Evolutionary conservation across 2,797 vertebrate species (phyloP).

Genomic region (Sarcophilus harrisii): DNA sequence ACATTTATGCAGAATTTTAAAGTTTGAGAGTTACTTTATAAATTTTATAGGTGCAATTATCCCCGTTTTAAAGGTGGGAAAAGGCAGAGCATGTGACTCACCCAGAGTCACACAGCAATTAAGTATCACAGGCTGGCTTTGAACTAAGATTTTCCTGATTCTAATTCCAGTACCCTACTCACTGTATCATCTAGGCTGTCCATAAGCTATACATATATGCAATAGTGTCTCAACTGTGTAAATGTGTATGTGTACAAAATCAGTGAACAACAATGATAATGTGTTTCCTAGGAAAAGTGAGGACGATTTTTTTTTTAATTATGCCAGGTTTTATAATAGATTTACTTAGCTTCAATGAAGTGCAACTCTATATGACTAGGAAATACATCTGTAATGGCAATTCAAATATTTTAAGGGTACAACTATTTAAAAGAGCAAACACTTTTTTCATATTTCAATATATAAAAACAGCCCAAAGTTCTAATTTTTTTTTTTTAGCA

Average conservation of each 20-base stretch:
- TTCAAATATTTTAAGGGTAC: conserved; percentile 28
- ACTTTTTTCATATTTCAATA: conserved; percentile 51
- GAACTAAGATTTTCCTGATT: not conserved
- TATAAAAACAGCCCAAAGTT: conserved; percentile 8
- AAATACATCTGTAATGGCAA: not conserved
- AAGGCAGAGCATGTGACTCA: not conserved
- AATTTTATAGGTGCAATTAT: not conserved
- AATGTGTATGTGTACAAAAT: not conserved
- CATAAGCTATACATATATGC: not conserved
- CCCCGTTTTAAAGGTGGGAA: not conserved
- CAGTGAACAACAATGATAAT: not conserved
- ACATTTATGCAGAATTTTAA: not conserved
- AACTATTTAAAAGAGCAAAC: conserved; percentile 39
- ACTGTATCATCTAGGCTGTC: not conserved
- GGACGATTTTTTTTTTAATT: not conserved
- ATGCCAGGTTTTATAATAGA: not conserved
- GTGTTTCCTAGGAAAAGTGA: not conserved
- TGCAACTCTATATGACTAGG: not conserved
- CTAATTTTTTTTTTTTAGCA: conserved; percentile 22
- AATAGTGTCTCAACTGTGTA: not conserved
- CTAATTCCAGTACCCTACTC: not conserved
- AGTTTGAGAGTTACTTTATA: not conserved
- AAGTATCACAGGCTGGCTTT: not conserved
- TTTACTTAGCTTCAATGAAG: not conserved
- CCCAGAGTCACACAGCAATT: not conserved